Evolutionary conservation across 2,888 invertebrate species (phyloP).

Genomic region (Margaritifera margaritifera): DNA sequence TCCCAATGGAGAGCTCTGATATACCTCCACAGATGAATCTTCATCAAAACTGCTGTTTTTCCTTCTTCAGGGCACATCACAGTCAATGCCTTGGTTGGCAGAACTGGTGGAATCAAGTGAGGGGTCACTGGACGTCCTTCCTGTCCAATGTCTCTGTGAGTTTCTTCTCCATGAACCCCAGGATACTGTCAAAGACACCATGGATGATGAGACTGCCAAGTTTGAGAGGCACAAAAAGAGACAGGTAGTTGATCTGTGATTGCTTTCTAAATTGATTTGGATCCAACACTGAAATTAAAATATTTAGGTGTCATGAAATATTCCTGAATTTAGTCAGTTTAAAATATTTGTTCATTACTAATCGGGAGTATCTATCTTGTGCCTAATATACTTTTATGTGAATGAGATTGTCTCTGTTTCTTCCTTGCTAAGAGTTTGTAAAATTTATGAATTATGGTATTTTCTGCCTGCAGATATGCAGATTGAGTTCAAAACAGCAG

Average conservation of each 20-base stretch:
- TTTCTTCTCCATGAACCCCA: constrained; percentile 81
- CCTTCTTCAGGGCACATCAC: constrained; percentile 78
- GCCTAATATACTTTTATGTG: too few relatives aligned
- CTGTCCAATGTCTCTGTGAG: constrained; percentile 98
- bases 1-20: not conserved
- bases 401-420: too few relatives aligned
- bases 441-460: too few relatives aligned
- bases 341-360: too few relatives aligned
- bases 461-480: too few relatives aligned
- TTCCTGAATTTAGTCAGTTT: too few relatives aligned
- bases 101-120: constrained; percentile 94
- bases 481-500: too few relatives aligned
- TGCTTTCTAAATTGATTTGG: too few relatives aligned
- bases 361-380: too few relatives aligned
- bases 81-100: constrained; percentile 97
- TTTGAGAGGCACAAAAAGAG: constrained; percentile 63
- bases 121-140: constrained; percentile 89
- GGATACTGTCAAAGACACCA: constrained; percentile 47
- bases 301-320: too few relatives aligned
- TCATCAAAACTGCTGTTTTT: not conserved
- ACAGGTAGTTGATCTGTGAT: constrained; percentile 45
- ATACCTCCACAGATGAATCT: not conserved
- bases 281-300: too few relatives aligned
- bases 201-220: constrained; percentile 77
- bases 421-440: too few relatives aligned